Base-by-base conservation (phyloP, 2,797 vertebrate species). In the Urocyon cinereoargenteus region DNA sequence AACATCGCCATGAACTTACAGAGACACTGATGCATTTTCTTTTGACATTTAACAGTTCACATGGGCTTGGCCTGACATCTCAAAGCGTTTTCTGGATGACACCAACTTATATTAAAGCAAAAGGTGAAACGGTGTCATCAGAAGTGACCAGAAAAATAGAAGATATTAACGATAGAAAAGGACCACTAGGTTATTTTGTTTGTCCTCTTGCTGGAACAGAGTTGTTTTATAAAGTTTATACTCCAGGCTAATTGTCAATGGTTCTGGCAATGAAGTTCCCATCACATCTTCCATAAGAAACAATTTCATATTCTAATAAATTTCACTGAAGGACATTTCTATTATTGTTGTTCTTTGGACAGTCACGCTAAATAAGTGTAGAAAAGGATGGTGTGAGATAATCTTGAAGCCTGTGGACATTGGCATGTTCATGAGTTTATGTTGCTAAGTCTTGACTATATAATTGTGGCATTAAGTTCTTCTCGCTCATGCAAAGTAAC, bases 1-100 rank as follows among this genome's bases (percentile, higher is more conserved):
- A 88, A 79, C 98, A 98, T 97, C 96, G 93, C 73, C 64, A 81
- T 79, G 96, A 98, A 97, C 73, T 93, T 96, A 89, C 79, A 98
- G 97, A 97, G 75, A 98, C 96, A 96, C 96, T 72, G 96, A 96
- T 97, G 95, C 96, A 40, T 98, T 98, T 98, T 97, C 97, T 98
- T 98, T 94, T 98, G 98, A 98, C 98, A 98, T 98, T 98, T 98
- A 98, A 92, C 96, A 92, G 96, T 97, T 98, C 86, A 96, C 59
- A 90, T 78, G 93, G 96, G 96, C 93, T 96, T 95, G 97, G 96
- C 97, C 87, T 96, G 97, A 95, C 83, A 79, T 91, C 96, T 98
- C 96, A 57, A 61, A 98, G 97, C 92, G 86, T 94, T 97, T 98
- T 94, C 96, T 96, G 85, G 89, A 90, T 97, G 97, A 98, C 98